Evolutionary conservation across 2,113 vertebrate species (phyloP).

Genomic region (Euleptes europaea): DNA sequence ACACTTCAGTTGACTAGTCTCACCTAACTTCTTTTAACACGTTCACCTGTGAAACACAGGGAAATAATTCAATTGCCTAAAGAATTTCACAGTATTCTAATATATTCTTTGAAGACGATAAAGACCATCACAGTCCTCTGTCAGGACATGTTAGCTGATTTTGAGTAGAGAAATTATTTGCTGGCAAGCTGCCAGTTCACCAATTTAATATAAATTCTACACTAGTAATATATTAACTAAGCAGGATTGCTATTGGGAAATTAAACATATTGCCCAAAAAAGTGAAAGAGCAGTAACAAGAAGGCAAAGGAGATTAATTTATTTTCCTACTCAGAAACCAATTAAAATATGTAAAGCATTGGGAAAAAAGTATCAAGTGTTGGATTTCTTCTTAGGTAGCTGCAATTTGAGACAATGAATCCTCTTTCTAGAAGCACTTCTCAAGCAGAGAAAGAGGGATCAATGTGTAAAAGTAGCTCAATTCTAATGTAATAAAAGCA

Average conservation of each 20-base stretch:
- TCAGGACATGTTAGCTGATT: constrained; percentile 21
- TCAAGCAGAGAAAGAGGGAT: not conserved
- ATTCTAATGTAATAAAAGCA: not conserved
- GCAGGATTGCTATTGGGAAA: constrained; percentile 53
- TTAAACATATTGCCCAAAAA: constrained; percentile 53
- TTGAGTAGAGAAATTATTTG: constrained; percentile 40
- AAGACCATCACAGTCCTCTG: constrained; percentile 10
- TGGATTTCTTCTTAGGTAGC: constrained; percentile 42
- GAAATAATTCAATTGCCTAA: constrained; percentile 8
- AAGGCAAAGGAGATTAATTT: constrained; percentile 52
- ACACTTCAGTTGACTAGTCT: too few species aligned
- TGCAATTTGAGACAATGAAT: constrained; percentile 49
- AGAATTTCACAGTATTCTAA: not conserved
- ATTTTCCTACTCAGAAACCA: constrained; percentile 41
- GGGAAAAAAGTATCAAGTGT: constrained; percentile 36
- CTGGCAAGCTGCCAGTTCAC: not conserved
- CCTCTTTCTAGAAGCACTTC: constrained; percentile 26
- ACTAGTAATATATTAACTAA: constrained; percentile 41
- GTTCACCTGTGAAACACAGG: too few species aligned
- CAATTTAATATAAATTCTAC: constrained; percentile 48
- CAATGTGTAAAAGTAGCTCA: constrained; percentile 10
- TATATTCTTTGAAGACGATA: constrained; percentile 13
- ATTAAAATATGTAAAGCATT: constrained; percentile 47
- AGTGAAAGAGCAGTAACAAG: constrained; percentile 44
- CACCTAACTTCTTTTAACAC: too few species aligned